phyloP scores from a whole-genome alignment of 2,113 vertebrate species.

The Podarcis muralis region DNA sequence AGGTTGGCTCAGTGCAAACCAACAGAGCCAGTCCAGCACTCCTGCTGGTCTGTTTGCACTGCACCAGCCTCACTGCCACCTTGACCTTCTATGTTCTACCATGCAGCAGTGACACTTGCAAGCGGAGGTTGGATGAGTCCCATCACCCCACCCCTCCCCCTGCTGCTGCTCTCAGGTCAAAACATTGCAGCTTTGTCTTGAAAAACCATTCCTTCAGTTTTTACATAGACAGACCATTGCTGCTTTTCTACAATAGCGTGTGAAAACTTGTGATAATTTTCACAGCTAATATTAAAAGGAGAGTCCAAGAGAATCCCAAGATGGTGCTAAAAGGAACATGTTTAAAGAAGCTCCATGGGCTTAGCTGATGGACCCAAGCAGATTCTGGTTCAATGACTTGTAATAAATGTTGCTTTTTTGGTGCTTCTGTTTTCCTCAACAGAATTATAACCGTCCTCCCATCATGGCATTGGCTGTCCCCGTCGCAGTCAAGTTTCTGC shows the following conservation, averaged over 20 bases:
- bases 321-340: background rate
- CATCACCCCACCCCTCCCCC: too few relatives aligned
- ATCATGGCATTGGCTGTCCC: slow-evolving; percentile 94
- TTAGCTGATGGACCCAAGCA: background rate
- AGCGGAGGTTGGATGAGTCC: too few relatives aligned
- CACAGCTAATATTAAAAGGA: background rate
- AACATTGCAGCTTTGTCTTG: too few relatives aligned
- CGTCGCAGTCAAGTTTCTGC: slow-evolving; percentile 92
- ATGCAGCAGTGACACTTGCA: too few relatives aligned
- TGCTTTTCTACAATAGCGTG: background rate
- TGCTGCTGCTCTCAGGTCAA: too few relatives aligned
- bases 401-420: slow-evolving; percentile 1
- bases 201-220: too few relatives aligned
- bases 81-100: too few relatives aligned
- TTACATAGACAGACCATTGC: too few relatives aligned
- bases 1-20: too few relatives aligned
- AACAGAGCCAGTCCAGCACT: too few relatives aligned
- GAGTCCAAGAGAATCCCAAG: background rate
- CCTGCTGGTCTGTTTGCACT: too few relatives aligned
- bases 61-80: too few relatives aligned
- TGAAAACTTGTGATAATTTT: background rate
- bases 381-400: rapidly evolving
- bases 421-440: slow-evolving; percentile 21
- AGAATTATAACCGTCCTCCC: slow-evolving; percentile 90
- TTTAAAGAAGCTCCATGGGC: background rate